These are phyloP conservation scores for Numenius arquata DNA, from an alignment of 2,113 vertebrate species.

Conservation along the genomic window DNA sequence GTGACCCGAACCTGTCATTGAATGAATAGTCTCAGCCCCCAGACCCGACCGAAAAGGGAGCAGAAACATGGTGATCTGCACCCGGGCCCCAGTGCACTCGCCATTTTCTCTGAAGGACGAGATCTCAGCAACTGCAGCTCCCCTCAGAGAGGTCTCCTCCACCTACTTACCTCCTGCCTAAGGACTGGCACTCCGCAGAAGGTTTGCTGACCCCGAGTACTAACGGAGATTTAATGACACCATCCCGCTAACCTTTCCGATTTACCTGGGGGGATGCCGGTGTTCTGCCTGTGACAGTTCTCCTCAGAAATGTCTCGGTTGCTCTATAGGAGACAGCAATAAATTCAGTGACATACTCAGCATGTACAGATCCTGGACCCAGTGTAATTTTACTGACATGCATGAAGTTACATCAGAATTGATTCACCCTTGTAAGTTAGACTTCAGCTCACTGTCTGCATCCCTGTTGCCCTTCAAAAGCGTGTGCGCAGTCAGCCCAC, in stretches of 20 bases:
- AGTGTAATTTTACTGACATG: background rate
- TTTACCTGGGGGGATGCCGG: background rate
- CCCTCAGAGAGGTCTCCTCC: rapidly evolving
- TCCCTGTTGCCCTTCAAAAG: background rate
- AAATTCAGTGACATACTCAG: background rate
- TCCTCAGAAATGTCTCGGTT: rapidly evolving
- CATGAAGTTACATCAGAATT: background rate
- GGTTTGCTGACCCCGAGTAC: background rate
- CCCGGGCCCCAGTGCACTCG: background rate
- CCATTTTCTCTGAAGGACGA: background rate
- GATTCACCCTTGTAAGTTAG: background rate
- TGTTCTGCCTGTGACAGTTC: background rate
- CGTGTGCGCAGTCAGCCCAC: background rate
- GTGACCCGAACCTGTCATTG: background rate
- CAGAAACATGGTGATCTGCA: background rate
- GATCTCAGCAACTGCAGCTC: background rate
- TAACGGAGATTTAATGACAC: too few relatives aligned
- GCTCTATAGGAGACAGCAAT: background rate
- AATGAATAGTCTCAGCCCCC: background rate
- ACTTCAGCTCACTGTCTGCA: background rate
- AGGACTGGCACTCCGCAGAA: background rate
- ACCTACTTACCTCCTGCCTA: background rate
- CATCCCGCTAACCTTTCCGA: background rate
- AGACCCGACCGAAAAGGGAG: background rate
- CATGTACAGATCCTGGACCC: background rate